Evolutionary conservation across 2,113 vertebrate species (phyloP).

Genomic region (Bostrychus sinensis): DNA sequence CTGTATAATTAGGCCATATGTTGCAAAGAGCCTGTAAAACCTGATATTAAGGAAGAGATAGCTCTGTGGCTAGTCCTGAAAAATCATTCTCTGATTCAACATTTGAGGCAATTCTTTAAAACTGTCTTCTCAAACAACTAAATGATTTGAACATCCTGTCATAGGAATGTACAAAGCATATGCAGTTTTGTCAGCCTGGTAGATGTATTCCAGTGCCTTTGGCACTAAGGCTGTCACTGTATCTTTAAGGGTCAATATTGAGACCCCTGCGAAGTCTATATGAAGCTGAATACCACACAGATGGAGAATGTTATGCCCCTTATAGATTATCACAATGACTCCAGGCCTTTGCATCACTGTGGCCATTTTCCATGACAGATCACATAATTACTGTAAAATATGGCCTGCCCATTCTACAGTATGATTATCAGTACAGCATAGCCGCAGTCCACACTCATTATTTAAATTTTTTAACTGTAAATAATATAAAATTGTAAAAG

Average conservation of each 20-base stretch:
- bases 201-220: too few relatives aligned
- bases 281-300: neutral
- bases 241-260: neutral
- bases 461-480: neutral
- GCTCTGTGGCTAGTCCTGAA: neutral
- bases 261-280: neutral
- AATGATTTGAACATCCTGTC: too few relatives aligned
- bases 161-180: too few relatives aligned
- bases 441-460: neutral
- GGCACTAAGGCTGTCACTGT: neutral
- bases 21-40: neutral
- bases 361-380: conserved; percentile 47
- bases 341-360: conserved; percentile 12
- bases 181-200: too few relatives aligned
- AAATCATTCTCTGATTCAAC: neutral
- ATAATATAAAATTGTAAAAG: neutral
- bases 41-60: neutral
- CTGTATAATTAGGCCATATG: neutral
- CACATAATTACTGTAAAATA: conserved; percentile 44
- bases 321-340: conserved; percentile 1
- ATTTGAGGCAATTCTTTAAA: too few relatives aligned
- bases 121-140: too few relatives aligned
- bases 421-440: neutral
- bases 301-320: neutral
- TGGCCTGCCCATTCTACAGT: too few relatives aligned